phyloP scores from a whole-genome alignment of 2,113 vertebrate species.

The Ivindomyrus marchei region DNA sequence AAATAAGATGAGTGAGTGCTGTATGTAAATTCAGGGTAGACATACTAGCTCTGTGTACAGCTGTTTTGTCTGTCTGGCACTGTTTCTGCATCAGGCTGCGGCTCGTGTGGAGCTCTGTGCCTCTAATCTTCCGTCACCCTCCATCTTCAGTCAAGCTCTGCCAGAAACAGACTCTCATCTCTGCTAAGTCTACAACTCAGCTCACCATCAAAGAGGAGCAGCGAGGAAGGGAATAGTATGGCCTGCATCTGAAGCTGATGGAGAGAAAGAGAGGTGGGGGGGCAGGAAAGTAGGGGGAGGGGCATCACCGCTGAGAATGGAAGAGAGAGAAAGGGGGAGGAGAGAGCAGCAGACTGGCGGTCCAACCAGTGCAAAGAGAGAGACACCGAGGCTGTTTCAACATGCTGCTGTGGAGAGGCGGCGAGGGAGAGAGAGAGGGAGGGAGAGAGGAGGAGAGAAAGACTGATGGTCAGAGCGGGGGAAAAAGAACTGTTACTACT shows the following conservation, averaged over 20 bases:
- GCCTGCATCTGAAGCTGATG: conserved; percentile 44
- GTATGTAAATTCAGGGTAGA: neutral
- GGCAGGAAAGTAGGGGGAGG: conserved; percentile 12
- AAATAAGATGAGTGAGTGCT: neutral
- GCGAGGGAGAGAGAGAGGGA: conserved; percentile 35
- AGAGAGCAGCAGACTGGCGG: conserved; percentile 36
- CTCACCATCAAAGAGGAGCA: conserved; percentile 53
- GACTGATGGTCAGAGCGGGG: conserved; percentile 45
- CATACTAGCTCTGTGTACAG: neutral
- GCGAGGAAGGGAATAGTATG: conserved; percentile 36
- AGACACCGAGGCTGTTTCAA: conserved; percentile 44
- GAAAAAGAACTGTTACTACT: conserved; percentile 65
- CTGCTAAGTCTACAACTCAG: conserved; percentile 49
- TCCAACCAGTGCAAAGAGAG: conserved; percentile 51
- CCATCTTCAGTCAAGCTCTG: neutral
- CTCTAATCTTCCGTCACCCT: neutral
- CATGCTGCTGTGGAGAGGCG: conserved; percentile 35
- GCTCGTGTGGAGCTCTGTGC: neutral
- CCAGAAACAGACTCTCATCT: conserved; percentile 28
- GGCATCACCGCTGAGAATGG: conserved; percentile 7
- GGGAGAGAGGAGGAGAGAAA: conserved; percentile 34
- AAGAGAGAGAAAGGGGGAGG: conserved; percentile 26
- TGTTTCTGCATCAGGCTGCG: neutral
- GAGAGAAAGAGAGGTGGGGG: conserved; percentile 35
- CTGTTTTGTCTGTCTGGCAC: neutral